These are phyloP conservation scores for Jaculus jaculus DNA, from an alignment of 2,113 vertebrate species.

Conservation along the genomic window DNA sequence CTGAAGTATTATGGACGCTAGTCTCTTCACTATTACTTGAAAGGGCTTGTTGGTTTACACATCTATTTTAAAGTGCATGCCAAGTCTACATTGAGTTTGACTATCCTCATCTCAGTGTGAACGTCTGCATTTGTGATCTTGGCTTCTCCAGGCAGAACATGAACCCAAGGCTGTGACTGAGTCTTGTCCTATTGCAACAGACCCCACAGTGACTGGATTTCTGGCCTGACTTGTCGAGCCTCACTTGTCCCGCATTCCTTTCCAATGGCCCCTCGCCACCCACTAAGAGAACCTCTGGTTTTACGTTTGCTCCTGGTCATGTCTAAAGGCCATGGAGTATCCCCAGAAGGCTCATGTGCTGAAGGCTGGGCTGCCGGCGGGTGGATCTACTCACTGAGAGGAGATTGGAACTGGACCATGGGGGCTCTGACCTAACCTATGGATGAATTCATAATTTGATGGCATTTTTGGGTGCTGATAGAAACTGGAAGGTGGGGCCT, in stretches of 20 bases:
- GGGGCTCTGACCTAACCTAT: not conserved
- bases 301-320: not conserved
- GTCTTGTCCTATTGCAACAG: not conserved
- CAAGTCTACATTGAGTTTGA: not conserved
- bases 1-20: not conserved
- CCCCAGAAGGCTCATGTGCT: not conserved
- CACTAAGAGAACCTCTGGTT: not conserved
- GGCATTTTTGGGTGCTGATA: not conserved
- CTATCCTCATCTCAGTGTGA: not conserved
- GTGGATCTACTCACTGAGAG: not conserved
- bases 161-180: not conserved
- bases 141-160: not conserved
- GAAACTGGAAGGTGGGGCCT: not conserved
- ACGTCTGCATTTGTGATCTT: not conserved
- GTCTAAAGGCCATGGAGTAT: not conserved
- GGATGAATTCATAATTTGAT: not conserved
- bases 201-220: not conserved
- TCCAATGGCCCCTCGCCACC: not conserved
- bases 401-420: not conserved
- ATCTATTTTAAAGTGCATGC: not conserved
- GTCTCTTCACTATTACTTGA: not conserved
- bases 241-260: not conserved
- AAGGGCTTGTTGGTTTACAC: slow-evolving; percentile 3
- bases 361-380: not conserved
- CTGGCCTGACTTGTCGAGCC: not conserved